Base-by-base conservation (phyloP, 2,797 vertebrate genomes). In the Pseudopleuronectes americanus region DNA sequence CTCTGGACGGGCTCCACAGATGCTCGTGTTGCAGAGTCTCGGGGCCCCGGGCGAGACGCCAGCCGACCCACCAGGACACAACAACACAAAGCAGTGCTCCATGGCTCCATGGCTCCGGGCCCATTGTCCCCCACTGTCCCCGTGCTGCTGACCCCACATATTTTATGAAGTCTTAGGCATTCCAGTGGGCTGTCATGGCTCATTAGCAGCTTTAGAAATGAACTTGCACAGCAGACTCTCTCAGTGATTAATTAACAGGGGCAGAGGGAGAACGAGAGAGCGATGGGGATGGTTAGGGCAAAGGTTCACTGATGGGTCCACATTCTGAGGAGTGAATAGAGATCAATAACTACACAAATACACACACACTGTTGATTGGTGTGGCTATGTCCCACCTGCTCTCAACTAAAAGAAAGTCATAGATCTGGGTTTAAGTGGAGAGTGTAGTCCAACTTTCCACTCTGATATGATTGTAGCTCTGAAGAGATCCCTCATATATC, bases 131-230 rank as follows among this genome's bases (percentile, higher is more conserved):
- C 77, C 65, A 67, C 79, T 81, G 84, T 84, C 76, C 53, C 68
- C 45, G 62, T 12, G 73, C 77, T 66, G 81, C 77, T 91, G 90
- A 94, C 90, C 91, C 84, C 90, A 90, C 92, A 92, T 93, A 87
- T 90, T 93, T 93, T 87, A 93, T 88, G 81, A 77, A 87, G 79
- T 87, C 87, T 85, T 80, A 69, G 87, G 79, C 87, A 71, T 89
- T 92, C 47, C 89, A 90, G 81, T 83, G 84, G 83, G 76, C 88
- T 85, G 90, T 93, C 91, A 91, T 57, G 79, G 91, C 80, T 92
- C 87, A 92, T 94, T 93, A 89, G 64, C 69, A 63, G 76, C 79
- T 86, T 83, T 86, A 86, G 76, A 88, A 90, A 91, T 87, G 84
- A 92, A 89, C 87, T 88, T 88, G 82, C 87, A 80, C 91, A 90